Evolutionary conservation across 2,888 invertebrate species (phyloP).

Genomic region (Rutpela maculata): DNA sequence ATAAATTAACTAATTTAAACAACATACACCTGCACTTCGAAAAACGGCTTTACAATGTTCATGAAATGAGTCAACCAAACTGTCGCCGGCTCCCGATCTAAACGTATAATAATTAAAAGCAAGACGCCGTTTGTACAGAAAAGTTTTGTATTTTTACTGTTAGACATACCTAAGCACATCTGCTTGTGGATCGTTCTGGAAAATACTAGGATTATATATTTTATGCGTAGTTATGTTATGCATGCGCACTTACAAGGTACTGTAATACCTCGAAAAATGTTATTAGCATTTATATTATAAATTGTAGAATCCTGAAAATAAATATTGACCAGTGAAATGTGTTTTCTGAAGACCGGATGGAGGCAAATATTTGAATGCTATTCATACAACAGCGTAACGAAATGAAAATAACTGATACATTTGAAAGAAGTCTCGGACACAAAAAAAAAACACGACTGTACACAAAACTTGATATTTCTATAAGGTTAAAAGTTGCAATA

Average conservation of each 20-base stretch:
- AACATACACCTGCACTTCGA: no score
- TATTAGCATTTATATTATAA: constrained; percentile 3
- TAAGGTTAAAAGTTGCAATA: neutral
- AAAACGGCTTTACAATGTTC: no score
- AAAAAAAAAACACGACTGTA: neutral
- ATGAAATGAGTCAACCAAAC: no score
- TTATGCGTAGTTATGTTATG: neutral
- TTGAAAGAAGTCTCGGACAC: neutral
- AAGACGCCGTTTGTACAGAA: no score
- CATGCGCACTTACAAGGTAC: neutral
- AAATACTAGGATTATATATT: neutral
- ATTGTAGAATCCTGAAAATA: neutral
- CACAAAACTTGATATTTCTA: neutral
- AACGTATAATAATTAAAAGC: no score
- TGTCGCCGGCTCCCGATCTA: no score
- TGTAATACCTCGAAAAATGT: neutral
- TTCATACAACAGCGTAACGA: neutral
- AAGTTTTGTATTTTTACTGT: no score
- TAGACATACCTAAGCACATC: no score
- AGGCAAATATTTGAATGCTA: constrained; percentile 6
- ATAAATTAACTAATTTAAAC: no score
- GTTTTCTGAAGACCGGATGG: neutral
- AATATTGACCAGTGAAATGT: neutral
- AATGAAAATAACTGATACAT: constrained; percentile 1
- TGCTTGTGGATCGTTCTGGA: no score